Percentiles rank a stretch among this genome's conserved stretches.
phyloP scores from a whole-genome alignment of 2,888 invertebrate species.

The Melanargia galathea region DNA sequence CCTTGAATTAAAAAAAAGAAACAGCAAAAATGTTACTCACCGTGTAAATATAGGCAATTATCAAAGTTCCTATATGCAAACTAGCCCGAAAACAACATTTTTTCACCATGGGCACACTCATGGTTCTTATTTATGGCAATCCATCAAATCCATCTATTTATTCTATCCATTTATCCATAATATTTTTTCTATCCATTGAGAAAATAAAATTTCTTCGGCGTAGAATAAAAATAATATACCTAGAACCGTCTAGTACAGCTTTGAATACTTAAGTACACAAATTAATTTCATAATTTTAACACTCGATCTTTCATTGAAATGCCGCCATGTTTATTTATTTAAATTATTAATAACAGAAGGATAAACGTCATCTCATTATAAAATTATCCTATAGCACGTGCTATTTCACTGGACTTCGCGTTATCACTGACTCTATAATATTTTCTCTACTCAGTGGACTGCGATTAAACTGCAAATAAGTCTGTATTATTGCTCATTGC shows the following conservation, averaged over 20 bases:
- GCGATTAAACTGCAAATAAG: conserved; percentile 14
- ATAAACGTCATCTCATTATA: not conserved
- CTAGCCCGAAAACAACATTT: conserved; percentile 66
- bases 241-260: not conserved
- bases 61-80: conserved; percentile 66
- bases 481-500: not conserved
- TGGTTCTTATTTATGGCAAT: conserved; percentile 9
- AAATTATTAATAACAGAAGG: not conserved
- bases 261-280: no score
- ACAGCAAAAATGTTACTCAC: no score
- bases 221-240: not conserved
- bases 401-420: conserved; percentile 15
- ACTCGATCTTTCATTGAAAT: not conserved
- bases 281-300: not conserved
- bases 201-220: not conserved
- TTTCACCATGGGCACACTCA: conserved; percentile 73
- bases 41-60: conserved; percentile 70
- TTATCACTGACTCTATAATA: conserved; percentile 32
- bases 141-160: no score
- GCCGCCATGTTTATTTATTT: not conserved
- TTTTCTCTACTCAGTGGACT: no score
- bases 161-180: no score
- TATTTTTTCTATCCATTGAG: no score
- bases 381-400: no score
- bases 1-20: no score